Base-by-base conservation (phyloP, 2,888 invertebrate species). In the Heliconius erato region DNA sequence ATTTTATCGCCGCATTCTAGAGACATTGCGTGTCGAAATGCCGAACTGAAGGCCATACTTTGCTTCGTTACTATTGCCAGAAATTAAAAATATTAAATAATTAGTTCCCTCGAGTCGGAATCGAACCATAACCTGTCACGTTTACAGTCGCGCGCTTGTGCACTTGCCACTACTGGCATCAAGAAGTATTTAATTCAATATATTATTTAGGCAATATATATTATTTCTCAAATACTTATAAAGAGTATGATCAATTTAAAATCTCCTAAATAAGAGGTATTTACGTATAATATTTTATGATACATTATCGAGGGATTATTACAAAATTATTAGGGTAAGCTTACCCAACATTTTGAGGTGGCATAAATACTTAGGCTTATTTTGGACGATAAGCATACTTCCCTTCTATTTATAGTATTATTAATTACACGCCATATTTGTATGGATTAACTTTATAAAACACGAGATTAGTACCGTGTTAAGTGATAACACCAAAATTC, bases 381-480 rank as follows among this genome's bases (percentile, higher is more conserved):
- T n/a, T 76, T 76, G 9, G 76, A 63, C 35, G 63, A 76, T 63
- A 63, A 76, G 26, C 76, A 59, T 40, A 63, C 63, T 16, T 76
- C 16, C n/a, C 26, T 14, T 76, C 63, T 63, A 76, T 76, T 63
- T 63, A 76, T 76, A 63, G 26, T 63, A 40, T 63, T 76, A 76
- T 76, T 76, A 76, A 76, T 63, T 63, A 76, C 40, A 9, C 23
- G 12, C 59, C 59, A 76, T 59, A 76, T 76, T n/a, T 35, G 74
- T 59, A 14, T 35, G n/a, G 74, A 76, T 76, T 59, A 35, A 35
- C n/a, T 23, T 59, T 35, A 35, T 76, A 59, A 76, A 76, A 35
- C 59, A 54, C 35, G 54, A 76, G 74, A 76, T 59, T 76, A 76
- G 44, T 76, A 6, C 32, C 5, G 74, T n/a, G 74, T 76, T 59